These are phyloP conservation scores for Hemithea aestivaria DNA, from an alignment of 2,888 invertebrate species.

Conservation along the genomic window DNA sequence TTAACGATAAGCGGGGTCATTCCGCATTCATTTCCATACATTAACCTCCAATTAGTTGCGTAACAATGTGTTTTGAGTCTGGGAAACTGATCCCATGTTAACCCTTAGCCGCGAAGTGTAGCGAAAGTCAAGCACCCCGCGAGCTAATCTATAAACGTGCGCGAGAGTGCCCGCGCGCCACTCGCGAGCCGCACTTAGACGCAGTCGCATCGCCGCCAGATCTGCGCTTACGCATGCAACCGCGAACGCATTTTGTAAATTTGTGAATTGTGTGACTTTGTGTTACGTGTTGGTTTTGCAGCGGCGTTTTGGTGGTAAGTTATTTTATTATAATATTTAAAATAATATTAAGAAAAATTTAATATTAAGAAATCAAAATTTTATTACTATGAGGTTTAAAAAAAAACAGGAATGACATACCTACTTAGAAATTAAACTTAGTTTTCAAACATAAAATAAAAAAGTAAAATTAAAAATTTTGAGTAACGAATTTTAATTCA, in stretches of 20 bases:
- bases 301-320: slow-evolving; percentile 2
- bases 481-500: no score
- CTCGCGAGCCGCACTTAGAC: slow-evolving; percentile 51
- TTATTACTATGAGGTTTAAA: no score
- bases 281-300: slow-evolving; percentile 12
- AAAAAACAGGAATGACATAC: no score
- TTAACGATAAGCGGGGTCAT: no score
- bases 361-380: no score
- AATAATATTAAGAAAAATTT: no score
- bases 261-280: slow-evolving; percentile 12
- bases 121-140: slow-evolving; percentile 67
- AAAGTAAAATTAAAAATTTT: no score
- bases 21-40: no score
- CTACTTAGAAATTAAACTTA: no score
- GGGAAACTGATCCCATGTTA: slow-evolving; percentile 14
- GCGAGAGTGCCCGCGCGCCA: slow-evolving; percentile 50
- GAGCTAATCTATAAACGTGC: slow-evolving; percentile 64
- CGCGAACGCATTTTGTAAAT: slow-evolving; percentile 18
- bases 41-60: neutral
- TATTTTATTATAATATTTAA: no score
- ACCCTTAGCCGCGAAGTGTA: slow-evolving; percentile 33
- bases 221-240: slow-evolving; percentile 26
- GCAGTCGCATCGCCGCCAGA: slow-evolving; percentile 44
- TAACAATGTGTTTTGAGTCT: neutral
- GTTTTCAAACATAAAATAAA: no score